phyloP scores from a whole-genome alignment of 2,888 invertebrate species.

The Drosophila quinaria region DNA sequence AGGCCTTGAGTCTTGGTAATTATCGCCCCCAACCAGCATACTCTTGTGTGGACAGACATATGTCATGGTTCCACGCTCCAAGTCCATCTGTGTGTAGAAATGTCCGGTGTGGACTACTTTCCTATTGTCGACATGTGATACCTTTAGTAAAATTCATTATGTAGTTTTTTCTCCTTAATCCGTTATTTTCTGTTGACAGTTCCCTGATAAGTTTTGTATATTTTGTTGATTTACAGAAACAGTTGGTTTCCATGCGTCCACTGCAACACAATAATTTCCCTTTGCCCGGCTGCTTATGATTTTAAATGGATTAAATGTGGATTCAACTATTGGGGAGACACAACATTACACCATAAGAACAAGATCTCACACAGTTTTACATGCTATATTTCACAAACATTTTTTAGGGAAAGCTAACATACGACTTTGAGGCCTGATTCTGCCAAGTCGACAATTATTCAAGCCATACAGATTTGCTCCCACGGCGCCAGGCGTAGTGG shows the following conservation, averaged over 20 bases:
- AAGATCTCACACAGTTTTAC: neutral
- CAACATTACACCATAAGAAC: no score
- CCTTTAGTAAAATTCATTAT: no score
- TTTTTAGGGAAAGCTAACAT: neutral
- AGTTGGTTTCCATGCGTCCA: no score
- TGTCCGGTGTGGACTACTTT: no score
- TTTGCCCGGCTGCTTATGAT: no score
- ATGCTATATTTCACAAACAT: neutral
- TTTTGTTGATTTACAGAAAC: no score
- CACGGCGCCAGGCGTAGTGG: conserved; percentile 39
- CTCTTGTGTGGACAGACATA: neutral
- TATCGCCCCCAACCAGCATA: conserved; percentile 37
- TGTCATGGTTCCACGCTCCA: neutral
- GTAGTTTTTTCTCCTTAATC: no score
- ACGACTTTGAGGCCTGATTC: neutral
- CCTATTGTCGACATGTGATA: neutral
- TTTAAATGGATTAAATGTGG: no score
- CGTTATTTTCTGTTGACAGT: no score
- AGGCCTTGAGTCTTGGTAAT: conserved; percentile 59
- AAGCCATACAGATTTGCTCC: conserved; percentile 51
- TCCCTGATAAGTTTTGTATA: no score
- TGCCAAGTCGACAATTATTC: conserved; percentile 57
- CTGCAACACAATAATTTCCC: no score
- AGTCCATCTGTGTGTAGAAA: neutral
- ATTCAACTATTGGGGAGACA: no score